Conservation (phyloP, 1,140 invertebrate genomes). For the Schlechtendalia chinensis region DNA sequence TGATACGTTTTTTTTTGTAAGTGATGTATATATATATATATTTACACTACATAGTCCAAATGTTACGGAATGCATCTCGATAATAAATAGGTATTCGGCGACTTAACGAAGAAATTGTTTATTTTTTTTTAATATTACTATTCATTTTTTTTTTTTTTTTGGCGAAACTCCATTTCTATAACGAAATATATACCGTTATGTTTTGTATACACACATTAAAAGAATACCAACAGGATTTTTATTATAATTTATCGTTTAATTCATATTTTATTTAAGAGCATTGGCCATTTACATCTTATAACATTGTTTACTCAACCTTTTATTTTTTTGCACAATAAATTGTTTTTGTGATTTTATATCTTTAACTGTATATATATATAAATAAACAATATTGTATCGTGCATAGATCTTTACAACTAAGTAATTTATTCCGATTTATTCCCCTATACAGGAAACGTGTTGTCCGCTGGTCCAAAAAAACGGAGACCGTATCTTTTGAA, state of each 20-base stretch:
- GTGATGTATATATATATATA: background rate
- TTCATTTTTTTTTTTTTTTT: no score
- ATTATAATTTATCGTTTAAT: background rate
- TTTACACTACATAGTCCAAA: background rate
- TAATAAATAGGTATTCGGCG: constrained; percentile 8
- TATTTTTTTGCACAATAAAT: background rate
- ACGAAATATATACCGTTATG: background rate
- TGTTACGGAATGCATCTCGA: background rate
- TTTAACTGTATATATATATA: no score
- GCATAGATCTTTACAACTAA: no score
- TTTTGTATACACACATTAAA: background rate
- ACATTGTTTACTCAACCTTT: background rate
- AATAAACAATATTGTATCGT: no score
- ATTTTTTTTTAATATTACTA: no score
- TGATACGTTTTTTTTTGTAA: no score
- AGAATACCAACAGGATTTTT: background rate
- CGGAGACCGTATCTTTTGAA: constrained; percentile 73
- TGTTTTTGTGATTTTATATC: background rate
- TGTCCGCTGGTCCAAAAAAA: constrained; percentile 61
- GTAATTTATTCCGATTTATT: background rate
- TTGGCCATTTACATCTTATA: background rate
- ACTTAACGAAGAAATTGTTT: background rate
- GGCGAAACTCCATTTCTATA: background rate
- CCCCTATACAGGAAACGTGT: constrained; percentile 53
- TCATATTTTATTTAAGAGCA: background rate